Percentiles rank a stretch among this genome's conserved stretches.
Conservation (phyloP, 2,888 invertebrate genomes). For the Mechanitis mazaeus region DNA sequence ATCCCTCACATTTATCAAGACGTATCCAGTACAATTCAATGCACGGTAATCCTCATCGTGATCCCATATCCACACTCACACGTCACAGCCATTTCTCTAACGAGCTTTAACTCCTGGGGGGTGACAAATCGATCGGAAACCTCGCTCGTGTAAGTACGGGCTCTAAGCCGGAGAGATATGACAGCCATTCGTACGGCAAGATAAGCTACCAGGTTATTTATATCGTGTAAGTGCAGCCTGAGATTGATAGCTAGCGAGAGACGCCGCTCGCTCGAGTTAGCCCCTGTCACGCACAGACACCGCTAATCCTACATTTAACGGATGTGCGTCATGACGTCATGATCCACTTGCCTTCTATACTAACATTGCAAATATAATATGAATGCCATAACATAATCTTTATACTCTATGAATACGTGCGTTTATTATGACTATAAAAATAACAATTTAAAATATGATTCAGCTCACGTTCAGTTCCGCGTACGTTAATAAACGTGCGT, state of each 20-base stretch:
- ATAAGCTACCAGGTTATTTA: constrained; percentile 28
- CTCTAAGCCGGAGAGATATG: constrained; percentile 30
- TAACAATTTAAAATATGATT: too few relatives aligned
- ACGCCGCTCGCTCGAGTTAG: constrained; percentile 10
- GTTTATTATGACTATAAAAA: too few relatives aligned
- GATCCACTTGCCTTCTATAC: constrained; percentile 13
- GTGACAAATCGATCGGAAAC: constrained; percentile 33
- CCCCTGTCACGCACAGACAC: constrained; percentile 17
- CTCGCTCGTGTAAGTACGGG: constrained; percentile 25
- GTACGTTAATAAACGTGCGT: too few relatives aligned
- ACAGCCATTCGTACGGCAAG: constrained; percentile 29
- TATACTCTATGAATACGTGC: not conserved
- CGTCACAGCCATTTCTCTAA: constrained; percentile 17
- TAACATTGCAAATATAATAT: constrained; percentile 1
- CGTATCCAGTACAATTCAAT: too few relatives aligned
- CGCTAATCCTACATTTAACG: constrained; percentile 21
- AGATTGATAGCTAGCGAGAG: constrained; percentile 21
- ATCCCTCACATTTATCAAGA: too few relatives aligned
- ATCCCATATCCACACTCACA: constrained; percentile 13
- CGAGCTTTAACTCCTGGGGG: constrained; percentile 27
- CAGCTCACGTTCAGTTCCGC: too few relatives aligned
- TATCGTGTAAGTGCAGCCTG: constrained; percentile 19
- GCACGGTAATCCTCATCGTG: not conserved
- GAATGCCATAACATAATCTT: not conserved
- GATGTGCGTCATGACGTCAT: constrained; percentile 14